A percentile compares a stretch with the other conserved stretches of the same genome.
Evolutionary conservation across 2,888 invertebrate genomes (phyloP).

Genomic region (Petrophora chlorosata): DNA sequence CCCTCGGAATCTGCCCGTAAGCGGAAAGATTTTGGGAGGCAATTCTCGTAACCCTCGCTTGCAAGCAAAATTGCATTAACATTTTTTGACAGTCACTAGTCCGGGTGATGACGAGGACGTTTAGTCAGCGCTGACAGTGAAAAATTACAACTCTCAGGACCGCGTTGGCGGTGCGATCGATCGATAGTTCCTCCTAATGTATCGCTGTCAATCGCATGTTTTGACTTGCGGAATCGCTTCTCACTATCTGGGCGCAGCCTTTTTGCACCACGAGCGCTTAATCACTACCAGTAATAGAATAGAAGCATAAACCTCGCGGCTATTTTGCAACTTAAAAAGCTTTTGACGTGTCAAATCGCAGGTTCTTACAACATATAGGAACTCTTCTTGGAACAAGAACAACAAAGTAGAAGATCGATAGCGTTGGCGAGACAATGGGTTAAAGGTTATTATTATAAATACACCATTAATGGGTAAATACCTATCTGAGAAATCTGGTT

Average conservation of each 20-base stretch:
- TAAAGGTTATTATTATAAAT: too few species aligned
- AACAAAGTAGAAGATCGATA: too few species aligned
- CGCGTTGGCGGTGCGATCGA: constrained; percentile 64
- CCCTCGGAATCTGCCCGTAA: constrained; percentile 38
- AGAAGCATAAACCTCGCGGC: too few species aligned
- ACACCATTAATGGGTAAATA: too few species aligned
- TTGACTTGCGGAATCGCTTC: constrained; percentile 75
- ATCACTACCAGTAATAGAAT: constrained; percentile 61
- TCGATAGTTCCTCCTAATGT: constrained; percentile 80
- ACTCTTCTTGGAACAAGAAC: too few species aligned
- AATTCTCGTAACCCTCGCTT: constrained; percentile 59
- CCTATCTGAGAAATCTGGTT: constrained; percentile 36
- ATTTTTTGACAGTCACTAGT: constrained; percentile 78
- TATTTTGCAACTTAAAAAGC: too few species aligned
- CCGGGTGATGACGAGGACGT: constrained; percentile 74
- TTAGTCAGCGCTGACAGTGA: constrained; percentile 78
- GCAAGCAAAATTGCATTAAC: constrained; percentile 72
- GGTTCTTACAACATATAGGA: too few species aligned
- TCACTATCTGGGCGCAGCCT: constrained; percentile 48
- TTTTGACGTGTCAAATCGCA: too few species aligned
- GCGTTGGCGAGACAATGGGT: too few species aligned
- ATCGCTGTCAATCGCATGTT: constrained; percentile 78
- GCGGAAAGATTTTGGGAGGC: constrained; percentile 46
- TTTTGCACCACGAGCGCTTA: constrained; percentile 57
- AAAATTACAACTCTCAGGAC: constrained; percentile 72